Base-by-base conservation (phyloP, 1,140 invertebrate genomes). In the Meteorus sp. region DNA sequence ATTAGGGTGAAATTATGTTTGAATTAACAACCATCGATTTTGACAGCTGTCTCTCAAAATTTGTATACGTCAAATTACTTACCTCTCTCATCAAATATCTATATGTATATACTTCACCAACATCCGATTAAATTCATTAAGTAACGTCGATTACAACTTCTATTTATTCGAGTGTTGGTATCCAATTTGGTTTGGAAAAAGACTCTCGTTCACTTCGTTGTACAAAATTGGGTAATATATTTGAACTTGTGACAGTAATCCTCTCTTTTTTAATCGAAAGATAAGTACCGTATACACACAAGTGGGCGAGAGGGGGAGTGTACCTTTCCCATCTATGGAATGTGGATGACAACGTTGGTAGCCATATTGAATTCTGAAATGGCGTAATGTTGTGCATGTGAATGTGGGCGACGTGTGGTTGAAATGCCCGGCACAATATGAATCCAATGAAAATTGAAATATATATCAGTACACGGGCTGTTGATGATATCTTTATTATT, bases 241-340 rank as follows among this genome's bases (percentile, higher is more conserved):
- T 25, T 47, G 2, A 15, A 47, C 22, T 23, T 19, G 20, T 47
- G 15, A 47, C 20, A 47, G 23, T 11, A 25, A 13, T 47, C 7
- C 20, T 8, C 22, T 8, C 15, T 8, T 44, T 25, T 47, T 47
- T 25, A 5, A 9, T 47, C 3, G 22, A 25, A 25, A 25, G 11
- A 29, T 55, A 17, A 44, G 22, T 56, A 25, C 3, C 20, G 33
- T 52, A 20, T 37, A 52, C 11, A 45, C 13, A 20, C 7, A 39
- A 15, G 5, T n/a, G 20, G 15, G 43, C 0, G 15, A 29, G 27
- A 29, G 41, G 27, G 29, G 19, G 44, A 37, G n/a, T n/a, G 39
- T 48, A 48, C 55, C 55, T 57, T 57, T 57, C 55, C 39, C 55
- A 57, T 48, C 31, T 57, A 19, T 57, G 55, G 55, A 57, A 57